Base-by-base conservation (phyloP, 2,888 invertebrate genomes). In the Amiota minor region DNA sequence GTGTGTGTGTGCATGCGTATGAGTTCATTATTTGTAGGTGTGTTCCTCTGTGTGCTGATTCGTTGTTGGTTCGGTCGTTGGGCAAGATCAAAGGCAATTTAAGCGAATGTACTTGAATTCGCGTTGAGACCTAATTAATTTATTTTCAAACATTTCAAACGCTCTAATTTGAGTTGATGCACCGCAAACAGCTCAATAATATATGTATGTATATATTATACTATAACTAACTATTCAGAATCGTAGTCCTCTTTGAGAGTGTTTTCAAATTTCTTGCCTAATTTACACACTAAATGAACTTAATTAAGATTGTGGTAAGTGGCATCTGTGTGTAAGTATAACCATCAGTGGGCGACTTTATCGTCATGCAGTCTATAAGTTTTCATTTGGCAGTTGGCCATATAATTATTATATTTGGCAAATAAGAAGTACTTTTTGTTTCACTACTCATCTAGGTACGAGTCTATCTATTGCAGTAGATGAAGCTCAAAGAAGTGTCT, bases 301-400 rank as follows among this genome's bases (percentile, higher is more conserved):
- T 76, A 77, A 79, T 81, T 76, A 65, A 46, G 72, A 70, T 47
- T 65, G 69, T 64, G 74, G 72, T 55, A 35, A 47, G 35, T 47
- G 59, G 76, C 73, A 46, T 64, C 46, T 20, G 59, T n/a, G 49
- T 65, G 65, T 59, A 20, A 50, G 35, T 35, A 35, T 35, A 35
- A 35, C 23, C 70, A 35, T 9, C 35, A n/a, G 23, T 59, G 49
- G 64, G 68, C 55, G 56, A 46, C 47, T 46, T 55, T 64, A 75
- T 72, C 82, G 83, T 85, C 83, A 85, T 82, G 83, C 83, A 83
- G 83, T 83, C 83, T 83, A 47, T 18, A 45, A 47, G 49, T n/a
- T 35, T 35, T 77, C 69, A 1, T 77, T 84, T 84, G 76, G 80
- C 78, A 59, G 11, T 12, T 82, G 80, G 81, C 79, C 79, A 35